Base-by-base conservation (phyloP, 2,888 invertebrate genomes). In the Erebia epiphron region DNA sequence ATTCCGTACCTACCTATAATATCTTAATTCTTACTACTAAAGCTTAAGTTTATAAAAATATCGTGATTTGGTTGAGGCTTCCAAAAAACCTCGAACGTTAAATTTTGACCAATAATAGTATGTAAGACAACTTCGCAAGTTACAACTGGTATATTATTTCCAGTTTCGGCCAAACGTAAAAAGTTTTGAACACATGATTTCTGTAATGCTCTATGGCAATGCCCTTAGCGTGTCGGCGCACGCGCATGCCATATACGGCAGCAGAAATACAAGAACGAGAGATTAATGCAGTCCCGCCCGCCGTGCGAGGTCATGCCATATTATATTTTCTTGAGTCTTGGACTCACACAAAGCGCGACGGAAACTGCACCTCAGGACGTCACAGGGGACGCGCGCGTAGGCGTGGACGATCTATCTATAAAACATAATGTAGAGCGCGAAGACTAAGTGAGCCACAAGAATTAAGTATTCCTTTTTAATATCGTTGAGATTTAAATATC, bases 191-290 rank as follows among this genome's bases (percentile, higher is more conserved):
- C 68, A 68, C 54, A 60, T 62, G 56, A 67, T 69, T 68, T 70
- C 65, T 70, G 68, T 74, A 74, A 77, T 80, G 80, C 78, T 83
- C 81, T 85, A 79, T 81, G 82, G 77, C 77, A 76, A 77, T 83
- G 86, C 81, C 83, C 83, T 83, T 80, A 80, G 80, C 79, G 70
- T 73, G 83, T 70, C 84, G 83, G 84, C 86, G 88, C 91, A 89
- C 87, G 91, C 88, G 90, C 86, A 78, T 74, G 73, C 92, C 91
- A 79, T 91, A 88, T 90, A 92, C 79, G 91, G 92, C 80, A 79
- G 80, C 80, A 84, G 83, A 87, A 87, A 84, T 87, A 90, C 87
- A 88, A 90, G 87, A 90, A 86, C 90, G 79, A 86, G 89, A 91
- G 86, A 89, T 89, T 89, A 89, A 91, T 87, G 85, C 87, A 85